phyloP scores from a whole-genome alignment of 2,797 vertebrate genomes.

The Chiroxiphia lanceolata region DNA sequence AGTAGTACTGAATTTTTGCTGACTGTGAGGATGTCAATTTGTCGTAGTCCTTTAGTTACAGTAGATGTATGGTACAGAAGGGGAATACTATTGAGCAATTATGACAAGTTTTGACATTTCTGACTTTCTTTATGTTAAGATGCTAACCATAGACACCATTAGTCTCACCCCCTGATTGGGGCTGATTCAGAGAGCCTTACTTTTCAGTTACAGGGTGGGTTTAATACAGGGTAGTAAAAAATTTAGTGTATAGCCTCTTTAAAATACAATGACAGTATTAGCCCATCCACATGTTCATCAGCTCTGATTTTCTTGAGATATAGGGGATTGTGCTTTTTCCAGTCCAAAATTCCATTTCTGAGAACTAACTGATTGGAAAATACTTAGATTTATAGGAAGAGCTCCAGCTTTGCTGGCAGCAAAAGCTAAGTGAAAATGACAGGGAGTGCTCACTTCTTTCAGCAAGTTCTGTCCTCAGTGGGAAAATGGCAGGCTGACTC shows the following conservation, averaged over 20 bases:
- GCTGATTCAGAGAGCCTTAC: not conserved
- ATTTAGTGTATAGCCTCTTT: not conserved
- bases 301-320: not conserved
- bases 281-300: not conserved
- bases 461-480: not conserved
- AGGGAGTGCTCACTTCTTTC: not conserved
- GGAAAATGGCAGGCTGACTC: not conserved
- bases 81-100: not conserved
- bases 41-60: not conserved
- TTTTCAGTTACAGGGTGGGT: not conserved
- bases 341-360: not conserved
- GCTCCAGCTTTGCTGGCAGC: not conserved
- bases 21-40: not conserved
- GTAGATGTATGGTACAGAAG: not conserved
- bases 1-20: not conserved
- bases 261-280: not conserved
- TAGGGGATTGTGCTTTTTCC: not conserved
- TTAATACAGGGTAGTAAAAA: not conserved
- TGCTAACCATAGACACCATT: not conserved
- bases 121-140: not conserved
- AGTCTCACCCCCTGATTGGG: not conserved
- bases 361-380: not conserved
- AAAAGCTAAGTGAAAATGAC: not conserved
- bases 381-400: not conserved
- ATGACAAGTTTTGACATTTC: not conserved